These are phyloP conservation scores for Petrocephalus schoutedeni DNA, from an alignment of 2,797 vertebrate genomes.

Conservation along the genomic window DNA sequence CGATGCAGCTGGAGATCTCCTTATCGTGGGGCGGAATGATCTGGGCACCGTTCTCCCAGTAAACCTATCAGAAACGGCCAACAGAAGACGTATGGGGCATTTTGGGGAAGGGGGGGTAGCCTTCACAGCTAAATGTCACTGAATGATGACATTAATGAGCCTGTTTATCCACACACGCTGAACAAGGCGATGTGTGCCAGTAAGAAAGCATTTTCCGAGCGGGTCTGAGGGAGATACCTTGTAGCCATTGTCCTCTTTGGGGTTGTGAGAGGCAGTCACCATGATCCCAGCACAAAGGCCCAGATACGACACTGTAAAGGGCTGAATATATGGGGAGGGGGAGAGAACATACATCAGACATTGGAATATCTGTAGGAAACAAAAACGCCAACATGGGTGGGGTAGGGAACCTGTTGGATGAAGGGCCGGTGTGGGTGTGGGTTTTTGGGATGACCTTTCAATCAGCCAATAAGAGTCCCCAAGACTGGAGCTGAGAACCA, in stretches of 20 bases:
- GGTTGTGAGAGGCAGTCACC: constrained; percentile 96
- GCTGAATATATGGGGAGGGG: constrained; percentile 56
- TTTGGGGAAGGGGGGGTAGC: background rate
- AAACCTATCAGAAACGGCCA: constrained; percentile 67
- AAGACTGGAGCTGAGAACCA: too few relatives aligned
- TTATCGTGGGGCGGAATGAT: constrained; percentile 88
- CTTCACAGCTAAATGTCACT: background rate
- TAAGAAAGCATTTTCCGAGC: background rate
- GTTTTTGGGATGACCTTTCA: too few relatives aligned
- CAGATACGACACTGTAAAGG: constrained; percentile 79
- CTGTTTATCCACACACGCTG: background rate
- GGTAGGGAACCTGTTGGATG: too few relatives aligned
- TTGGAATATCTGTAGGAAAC: background rate
- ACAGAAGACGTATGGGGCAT: background rate
- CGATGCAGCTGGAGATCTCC: constrained; percentile 80
- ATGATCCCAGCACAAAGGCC: constrained; percentile 90
- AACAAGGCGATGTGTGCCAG: background rate
- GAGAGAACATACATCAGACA: background rate
- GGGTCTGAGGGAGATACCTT: constrained; percentile 68
- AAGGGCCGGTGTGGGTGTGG: too few relatives aligned
- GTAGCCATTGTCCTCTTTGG: constrained; percentile 96
- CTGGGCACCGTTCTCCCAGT: constrained; percentile 95
- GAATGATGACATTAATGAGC: background rate
- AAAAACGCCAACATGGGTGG: background rate
- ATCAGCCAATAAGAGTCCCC: too few relatives aligned